These are phyloP conservation scores for Echinarachnius parma DNA, from an alignment of 53 echinoderm and acorn worm genomes.

Conservation along the genomic window DNA sequence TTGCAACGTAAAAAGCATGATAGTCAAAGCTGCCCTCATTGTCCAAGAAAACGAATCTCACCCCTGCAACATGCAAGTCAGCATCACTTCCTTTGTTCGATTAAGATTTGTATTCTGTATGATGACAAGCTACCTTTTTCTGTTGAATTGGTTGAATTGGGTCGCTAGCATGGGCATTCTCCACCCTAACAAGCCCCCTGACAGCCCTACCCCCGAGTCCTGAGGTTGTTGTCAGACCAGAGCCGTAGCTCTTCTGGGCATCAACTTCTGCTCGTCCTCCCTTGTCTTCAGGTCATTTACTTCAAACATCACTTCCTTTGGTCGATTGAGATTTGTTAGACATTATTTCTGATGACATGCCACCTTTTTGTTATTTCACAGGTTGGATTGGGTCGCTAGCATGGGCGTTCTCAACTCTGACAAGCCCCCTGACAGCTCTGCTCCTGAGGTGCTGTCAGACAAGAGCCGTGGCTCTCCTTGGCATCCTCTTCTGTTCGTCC, in stretches of 20 bases:
- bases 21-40: too few species aligned
- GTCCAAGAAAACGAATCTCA: too few species aligned
- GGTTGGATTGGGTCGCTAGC: conserved; percentile 66
- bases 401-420: conserved; percentile 39
- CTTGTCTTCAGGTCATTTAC: conserved; percentile 52
- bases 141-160: conserved; percentile 78
- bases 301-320: too few species aligned
- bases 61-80: too few species aligned
- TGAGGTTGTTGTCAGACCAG: conserved; percentile 42
- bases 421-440: conserved; percentile 42
- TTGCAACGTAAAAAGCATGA: too few species aligned
- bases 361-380: too few species aligned
- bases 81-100: too few species aligned
- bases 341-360: too few species aligned
- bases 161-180: conserved; percentile 43
- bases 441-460: conserved; percentile 43
- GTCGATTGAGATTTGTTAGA: too few species aligned
- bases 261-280: conserved; percentile 51
- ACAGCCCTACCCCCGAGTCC: conserved; percentile 31
- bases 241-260: conserved; percentile 39
- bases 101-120: too few species aligned
- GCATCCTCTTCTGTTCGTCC: conserved; percentile 52
- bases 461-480: conserved; percentile 37
- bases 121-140: too few species aligned
- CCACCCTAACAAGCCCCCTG: conserved; percentile 49